A percentile compares a stretch with the other conserved stretches of the same genome.
phyloP scores from a whole-genome alignment of 2,888 invertebrate genomes.

The Phalangium opilio region DNA sequence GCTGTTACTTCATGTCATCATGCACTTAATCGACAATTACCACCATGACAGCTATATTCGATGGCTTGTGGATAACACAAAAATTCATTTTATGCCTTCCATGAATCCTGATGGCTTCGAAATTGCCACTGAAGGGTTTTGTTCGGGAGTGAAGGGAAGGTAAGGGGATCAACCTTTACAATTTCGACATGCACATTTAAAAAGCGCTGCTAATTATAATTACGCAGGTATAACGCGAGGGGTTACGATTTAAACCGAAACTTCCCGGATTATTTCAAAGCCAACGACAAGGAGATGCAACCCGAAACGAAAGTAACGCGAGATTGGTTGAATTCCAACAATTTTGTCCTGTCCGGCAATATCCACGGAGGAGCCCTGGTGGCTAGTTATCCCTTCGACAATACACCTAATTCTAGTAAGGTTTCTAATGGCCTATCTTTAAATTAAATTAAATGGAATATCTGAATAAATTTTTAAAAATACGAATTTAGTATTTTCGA shows the following conservation, averaged over 20 bases:
- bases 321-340: slow-evolving; percentile 82
- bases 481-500: slow-evolving; percentile 15
- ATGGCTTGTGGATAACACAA: slow-evolving; percentile 81
- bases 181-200: background rate
- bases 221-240: slow-evolving; percentile 61
- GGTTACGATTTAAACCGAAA: slow-evolving; percentile 87
- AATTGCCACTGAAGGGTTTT: slow-evolving; percentile 72
- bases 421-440: too few species aligned
- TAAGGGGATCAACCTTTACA: slow-evolving; percentile 27
- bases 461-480: too few species aligned
- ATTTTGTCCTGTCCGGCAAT: slow-evolving; percentile 85
- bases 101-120: slow-evolving; percentile 99
- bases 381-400: slow-evolving; percentile 93
- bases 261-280: slow-evolving; percentile 87
- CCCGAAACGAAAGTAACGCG: slow-evolving; percentile 91
- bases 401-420: slow-evolving; percentile 85
- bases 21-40: slow-evolving; percentile 69
- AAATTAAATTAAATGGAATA: too few species aligned
- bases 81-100: slow-evolving; percentile 91
- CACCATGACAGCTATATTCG: slow-evolving; percentile 66
- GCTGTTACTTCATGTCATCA: slow-evolving; percentile 75
- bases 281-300: slow-evolving; percentile 69
- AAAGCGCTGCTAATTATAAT: too few species aligned
- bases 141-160: slow-evolving; percentile 76
- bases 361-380: slow-evolving; percentile 89